phyloP scores from a whole-genome alignment of 2,888 invertebrate genomes.

The Melanophora roralis region DNA sequence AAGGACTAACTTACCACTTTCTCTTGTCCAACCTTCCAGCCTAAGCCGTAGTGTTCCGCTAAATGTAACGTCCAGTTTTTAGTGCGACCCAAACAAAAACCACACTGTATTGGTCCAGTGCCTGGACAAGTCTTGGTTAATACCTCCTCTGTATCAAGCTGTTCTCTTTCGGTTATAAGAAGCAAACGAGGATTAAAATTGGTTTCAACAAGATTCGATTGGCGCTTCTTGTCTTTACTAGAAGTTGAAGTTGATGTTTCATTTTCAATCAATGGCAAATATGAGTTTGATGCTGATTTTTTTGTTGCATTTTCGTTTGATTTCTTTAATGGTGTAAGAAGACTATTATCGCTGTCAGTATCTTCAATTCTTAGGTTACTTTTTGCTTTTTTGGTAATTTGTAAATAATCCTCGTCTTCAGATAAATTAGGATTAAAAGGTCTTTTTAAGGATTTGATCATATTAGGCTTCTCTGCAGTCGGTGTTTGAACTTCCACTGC shows the following conservation, averaged over 20 bases:
- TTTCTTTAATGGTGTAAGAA: not conserved
- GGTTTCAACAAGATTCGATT: not conserved
- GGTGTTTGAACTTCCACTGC: not conserved
- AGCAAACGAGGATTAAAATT: conserved; percentile 70
- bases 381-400: not conserved
- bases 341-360: not conserved
- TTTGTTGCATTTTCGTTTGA: not conserved
- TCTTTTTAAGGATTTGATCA: not conserved
- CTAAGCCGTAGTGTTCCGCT: conserved; percentile 73
- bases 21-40: conserved; percentile 69
- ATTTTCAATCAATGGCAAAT: not conserved
- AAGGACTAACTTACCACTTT: conserved; percentile 65
- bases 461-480: not conserved
- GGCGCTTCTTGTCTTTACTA: not conserved
- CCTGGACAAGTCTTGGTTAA: conserved; percentile 54
- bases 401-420: not conserved
- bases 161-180: conserved; percentile 69
- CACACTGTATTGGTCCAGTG: conserved; percentile 69
- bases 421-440: not conserved
- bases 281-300: not conserved
- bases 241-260: not conserved
- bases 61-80: conserved; percentile 69
- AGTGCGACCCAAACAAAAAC: conserved; percentile 70
- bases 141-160: conserved; percentile 68
- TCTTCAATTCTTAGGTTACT: conserved; percentile 12